Evolutionary conservation across 2,797 vertebrate species (phyloP).

Genomic region (Furcifer pardalis): DNA sequence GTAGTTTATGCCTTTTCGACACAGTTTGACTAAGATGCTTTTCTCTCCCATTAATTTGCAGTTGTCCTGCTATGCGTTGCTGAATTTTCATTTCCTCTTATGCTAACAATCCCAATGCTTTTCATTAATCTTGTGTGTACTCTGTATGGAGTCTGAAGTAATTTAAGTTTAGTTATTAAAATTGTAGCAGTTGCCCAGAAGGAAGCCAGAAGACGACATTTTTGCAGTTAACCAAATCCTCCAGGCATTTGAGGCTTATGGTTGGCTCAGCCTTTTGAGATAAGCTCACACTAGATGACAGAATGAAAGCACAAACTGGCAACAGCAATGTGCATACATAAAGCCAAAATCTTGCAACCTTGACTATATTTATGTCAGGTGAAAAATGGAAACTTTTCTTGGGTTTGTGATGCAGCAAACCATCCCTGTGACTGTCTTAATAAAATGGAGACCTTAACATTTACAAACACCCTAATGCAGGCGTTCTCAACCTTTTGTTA

Average conservation of each 20-base stretch:
- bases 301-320: not conserved
- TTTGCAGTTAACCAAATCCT: not conserved
- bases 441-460: not conserved
- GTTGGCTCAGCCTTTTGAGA: not conserved
- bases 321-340: not conserved
- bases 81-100: constrained; percentile 28
- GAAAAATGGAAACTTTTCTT: not conserved
- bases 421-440: not conserved
- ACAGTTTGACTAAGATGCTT: constrained; percentile 3
- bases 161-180: constrained; percentile 2
- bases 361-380: not conserved
- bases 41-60: not conserved
- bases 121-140: constrained; percentile 13
- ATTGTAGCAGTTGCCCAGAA: not conserved
- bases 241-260: not conserved
- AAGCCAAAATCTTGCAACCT: not conserved
- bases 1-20: constrained; percentile 5
- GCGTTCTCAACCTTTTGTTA: no score
- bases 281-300: no score
- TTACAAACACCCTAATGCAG: not conserved
- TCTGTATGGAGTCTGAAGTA: not conserved
- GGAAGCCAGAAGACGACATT: not conserved
- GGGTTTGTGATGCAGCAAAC: not conserved
- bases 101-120: constrained; percentile 3
- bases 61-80: not conserved